Base-by-base conservation (phyloP, 2,113 vertebrate species). In the Scytalopus superciliaris region DNA sequence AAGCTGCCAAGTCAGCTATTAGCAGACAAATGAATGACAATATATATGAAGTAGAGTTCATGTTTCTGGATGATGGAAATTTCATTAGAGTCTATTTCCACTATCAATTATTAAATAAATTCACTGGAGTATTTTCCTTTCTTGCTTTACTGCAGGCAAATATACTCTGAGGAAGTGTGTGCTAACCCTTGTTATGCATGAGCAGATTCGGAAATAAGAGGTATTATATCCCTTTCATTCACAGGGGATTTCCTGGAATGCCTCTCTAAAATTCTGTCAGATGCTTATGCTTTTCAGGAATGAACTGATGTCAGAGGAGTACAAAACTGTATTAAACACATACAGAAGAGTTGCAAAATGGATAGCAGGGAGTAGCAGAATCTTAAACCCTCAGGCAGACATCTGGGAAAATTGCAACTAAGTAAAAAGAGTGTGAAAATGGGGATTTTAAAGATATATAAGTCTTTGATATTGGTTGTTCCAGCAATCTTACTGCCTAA, bases 21-120 rank as follows among this genome's bases (percentile, higher is more conserved):
- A 96, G 64, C 49, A 79, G 45, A 93, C 69, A 96, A 91, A 96
- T 84, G 93, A 97, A 94, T 87, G 82, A 70, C 85, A 84, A 90
- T 94, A 91, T 96, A 93, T 95, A 96, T 93, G 95, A 90, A 96
- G 97, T 93, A 95, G 90, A 97, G 97, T 98, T 98, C 96, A 97
- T 97, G 97, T 98, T 98, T 98, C 98, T 98, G 97, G 97, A 98
- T 97, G 96, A 98, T 98, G 98, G 98, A 99, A 99, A 99, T 98
- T 98, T 99, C 98, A 99, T 99, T 99, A 98, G 98, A 98, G 97
- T 98, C 95, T 97, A 98, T 99, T 99, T 99, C 98, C 98, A 98
- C 94, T 97, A 99, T 99, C 83, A 99, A 99, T 99, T 98, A 99
- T 99, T 99, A 98, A 99, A 97, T 98, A 97, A 97, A 98, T 97